These are phyloP conservation scores for Drosophila melanocephala DNA, from an alignment of 2,888 invertebrate species.

Conservation along the genomic window DNA sequence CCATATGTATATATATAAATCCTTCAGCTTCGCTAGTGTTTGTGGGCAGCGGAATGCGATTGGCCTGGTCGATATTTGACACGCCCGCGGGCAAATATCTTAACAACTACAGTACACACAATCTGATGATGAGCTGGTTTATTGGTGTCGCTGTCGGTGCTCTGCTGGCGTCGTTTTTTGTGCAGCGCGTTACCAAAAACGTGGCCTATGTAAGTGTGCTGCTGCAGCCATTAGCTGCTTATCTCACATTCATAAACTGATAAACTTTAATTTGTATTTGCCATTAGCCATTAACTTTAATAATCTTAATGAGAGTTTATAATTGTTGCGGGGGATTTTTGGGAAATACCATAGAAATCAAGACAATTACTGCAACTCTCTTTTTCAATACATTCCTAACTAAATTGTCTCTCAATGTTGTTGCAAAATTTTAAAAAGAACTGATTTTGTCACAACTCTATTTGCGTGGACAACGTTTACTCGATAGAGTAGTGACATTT, in stretches of 20 bases:
- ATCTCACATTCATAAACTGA: conserved; percentile 50
- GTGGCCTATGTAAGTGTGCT: conserved; percentile 82
- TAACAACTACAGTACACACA: conserved; percentile 59
- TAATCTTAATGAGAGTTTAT: conserved; percentile 24
- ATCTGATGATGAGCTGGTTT: conserved; percentile 82
- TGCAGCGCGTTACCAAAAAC: conserved; percentile 80
- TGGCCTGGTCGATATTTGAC: conserved; percentile 81
- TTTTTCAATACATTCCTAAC: not conserved
- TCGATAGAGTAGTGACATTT: not conserved
- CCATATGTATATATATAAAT: conserved; percentile 10
- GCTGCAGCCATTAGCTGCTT: conserved; percentile 48
- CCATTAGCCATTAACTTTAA: conserved; percentile 47
- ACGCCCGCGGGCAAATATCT: conserved; percentile 70
- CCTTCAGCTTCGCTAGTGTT: conserved; percentile 74
- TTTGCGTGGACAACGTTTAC: not conserved
- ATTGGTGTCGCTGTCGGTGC: conserved; percentile 79
- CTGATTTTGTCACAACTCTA: not conserved
- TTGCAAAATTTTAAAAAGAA: not conserved
- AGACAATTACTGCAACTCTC: not conserved
- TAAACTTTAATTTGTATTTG: conserved; percentile 61
- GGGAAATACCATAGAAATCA: conserved; percentile 8
- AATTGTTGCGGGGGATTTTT: not conserved
- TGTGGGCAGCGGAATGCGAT: conserved; percentile 78
- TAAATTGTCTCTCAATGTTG: not conserved
- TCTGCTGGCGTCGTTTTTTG: conserved; percentile 73